phyloP scores from a whole-genome alignment of 2,797 vertebrate species.

The Centroberyx gerrardi region DNA sequence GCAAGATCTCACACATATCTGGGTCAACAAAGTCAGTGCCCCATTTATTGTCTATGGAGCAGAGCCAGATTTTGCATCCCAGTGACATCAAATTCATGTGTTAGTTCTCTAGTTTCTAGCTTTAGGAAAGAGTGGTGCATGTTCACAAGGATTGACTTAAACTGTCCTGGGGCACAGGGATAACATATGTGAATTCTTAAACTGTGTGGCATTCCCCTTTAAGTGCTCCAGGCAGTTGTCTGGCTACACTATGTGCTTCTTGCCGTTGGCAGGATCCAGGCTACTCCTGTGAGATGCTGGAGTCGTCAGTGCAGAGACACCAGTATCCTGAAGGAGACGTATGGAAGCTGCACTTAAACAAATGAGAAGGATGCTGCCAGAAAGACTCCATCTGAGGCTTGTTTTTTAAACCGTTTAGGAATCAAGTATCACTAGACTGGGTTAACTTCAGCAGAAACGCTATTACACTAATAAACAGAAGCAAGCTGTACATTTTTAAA shows the following conservation, averaged over 20 bases:
- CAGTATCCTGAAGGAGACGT: conserved; percentile 87
- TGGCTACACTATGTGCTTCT: not conserved
- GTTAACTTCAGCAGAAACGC: not conserved
- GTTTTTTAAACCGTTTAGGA: not conserved
- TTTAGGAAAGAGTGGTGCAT: too few species aligned
- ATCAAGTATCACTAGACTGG: not conserved
- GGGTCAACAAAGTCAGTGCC: too few species aligned
- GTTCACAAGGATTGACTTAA: too few species aligned
- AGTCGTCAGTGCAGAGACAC: conserved; percentile 85
- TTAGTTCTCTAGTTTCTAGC: too few species aligned
- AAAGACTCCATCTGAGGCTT: not conserved
- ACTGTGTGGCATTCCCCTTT: too few species aligned
- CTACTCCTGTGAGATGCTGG: conserved; percentile 91
- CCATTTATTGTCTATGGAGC: too few species aligned
- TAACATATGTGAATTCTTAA: too few species aligned
- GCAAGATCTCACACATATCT: too few species aligned
- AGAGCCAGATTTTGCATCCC: too few species aligned
- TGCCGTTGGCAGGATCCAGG: conserved; percentile 84
- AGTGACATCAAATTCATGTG: too few species aligned
- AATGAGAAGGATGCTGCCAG: conserved; percentile 23
- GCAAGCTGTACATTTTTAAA: too few species aligned
- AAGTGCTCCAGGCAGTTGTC: not conserved
- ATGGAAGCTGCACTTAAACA: conserved; percentile 79
- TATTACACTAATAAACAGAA: not conserved
- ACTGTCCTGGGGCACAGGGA: too few species aligned